A percentile compares a stretch with the other conserved stretches of the same genome.
Conservation (phyloP, 2,888 invertebrate species). For the Hydrotaea cyrtoneurina region DNA sequence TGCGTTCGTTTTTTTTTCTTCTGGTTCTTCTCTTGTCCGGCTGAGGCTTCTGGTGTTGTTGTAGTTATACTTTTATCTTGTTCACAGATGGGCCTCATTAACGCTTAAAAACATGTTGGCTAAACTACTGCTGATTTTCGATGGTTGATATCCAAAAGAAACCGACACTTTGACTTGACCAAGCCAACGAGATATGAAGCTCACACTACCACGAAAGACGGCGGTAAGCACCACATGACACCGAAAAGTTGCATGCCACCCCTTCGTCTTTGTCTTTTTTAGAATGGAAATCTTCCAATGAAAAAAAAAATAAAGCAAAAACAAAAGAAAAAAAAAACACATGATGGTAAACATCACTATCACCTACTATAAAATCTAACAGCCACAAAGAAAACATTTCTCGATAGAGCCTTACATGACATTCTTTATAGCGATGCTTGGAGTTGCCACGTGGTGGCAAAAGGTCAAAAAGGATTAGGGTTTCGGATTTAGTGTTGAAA, state of each 20-base stretch:
- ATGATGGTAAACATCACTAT: conserved; percentile 51
- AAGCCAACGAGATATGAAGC: conserved; percentile 21
- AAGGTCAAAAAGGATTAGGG: too few species aligned
- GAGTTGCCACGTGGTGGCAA: neutral
- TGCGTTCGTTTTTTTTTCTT: conserved; percentile 32
- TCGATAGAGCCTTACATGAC: conserved; percentile 44
- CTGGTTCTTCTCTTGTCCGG: neutral
- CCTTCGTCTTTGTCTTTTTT: neutral
- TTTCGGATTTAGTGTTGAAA: too few species aligned
- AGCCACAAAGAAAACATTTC: conserved; percentile 39
- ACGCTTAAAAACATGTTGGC: conserved; percentile 65
- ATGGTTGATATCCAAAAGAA: conserved; percentile 57
- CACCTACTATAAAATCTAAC: conserved; percentile 53
- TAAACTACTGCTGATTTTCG: conserved; percentile 54
- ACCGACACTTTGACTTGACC: conserved; percentile 43
- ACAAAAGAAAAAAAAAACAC: conserved; percentile 24
- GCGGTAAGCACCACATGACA: conserved; percentile 51
- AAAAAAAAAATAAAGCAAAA: neutral
- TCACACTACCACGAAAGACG: conserved; percentile 27
- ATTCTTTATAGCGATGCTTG: neutral
- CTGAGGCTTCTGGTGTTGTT: neutral
- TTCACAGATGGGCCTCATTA: conserved; percentile 64
- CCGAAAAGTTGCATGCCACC: conserved; percentile 31
- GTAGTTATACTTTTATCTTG: conserved; percentile 53
- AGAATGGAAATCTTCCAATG: conserved; percentile 1